Evolutionary conservation across 2,113 vertebrate species (phyloP), one percentile per base, ranked within the genome.

Genomic region (Platysteira castanea): DNA sequence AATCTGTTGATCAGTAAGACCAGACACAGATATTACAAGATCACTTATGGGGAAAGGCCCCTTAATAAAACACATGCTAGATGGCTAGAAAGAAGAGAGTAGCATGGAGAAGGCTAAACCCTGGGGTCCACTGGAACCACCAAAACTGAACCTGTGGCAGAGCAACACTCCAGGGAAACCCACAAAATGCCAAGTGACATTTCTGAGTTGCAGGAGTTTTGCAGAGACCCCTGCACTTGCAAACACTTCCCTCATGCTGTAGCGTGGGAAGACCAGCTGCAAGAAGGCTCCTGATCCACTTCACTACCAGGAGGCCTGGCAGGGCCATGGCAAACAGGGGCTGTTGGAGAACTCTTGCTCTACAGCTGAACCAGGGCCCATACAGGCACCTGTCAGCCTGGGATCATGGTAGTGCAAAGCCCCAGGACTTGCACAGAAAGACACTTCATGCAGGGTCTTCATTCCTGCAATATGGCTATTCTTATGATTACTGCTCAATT

Each of bases 241-340:
- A 42, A 61, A 77, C 28, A 31, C 21, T 15, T 73, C 31, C 31
- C 41, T 42, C 27, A 15, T 0, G 1, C 61, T 61, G 37, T 3
- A 70, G n/a, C 1, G 0, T 14, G 27, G 28, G 15, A 6, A 44
- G 18, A 9, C n/a, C 21, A 61, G 78, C 65, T 61, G 23, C 0
- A 0, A 85, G n/a, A 39, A 65, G 9, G 13, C 13, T 75, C 13
- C n/a, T 2, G 3, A 53, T 46, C 13, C 1, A 1, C 49, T 90
- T 50, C 0, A 2, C 13, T 69, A 4, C 15, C 54, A 33, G n/a
- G 10, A 53, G 3, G 21, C 5, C 20, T 64, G 53, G 33, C 30
- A 60, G 15, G 6, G 10, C 70, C 31, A 15, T 9, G 15, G 57
- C 26, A 74, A 93, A 12, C 39, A 60, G 35, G 21, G 15, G 17